A percentile compares a stretch with the other conserved stretches of the same genome.
phyloP scores from a whole-genome alignment of 1,140 invertebrate species.

The Frieseomelitta varia region DNA sequence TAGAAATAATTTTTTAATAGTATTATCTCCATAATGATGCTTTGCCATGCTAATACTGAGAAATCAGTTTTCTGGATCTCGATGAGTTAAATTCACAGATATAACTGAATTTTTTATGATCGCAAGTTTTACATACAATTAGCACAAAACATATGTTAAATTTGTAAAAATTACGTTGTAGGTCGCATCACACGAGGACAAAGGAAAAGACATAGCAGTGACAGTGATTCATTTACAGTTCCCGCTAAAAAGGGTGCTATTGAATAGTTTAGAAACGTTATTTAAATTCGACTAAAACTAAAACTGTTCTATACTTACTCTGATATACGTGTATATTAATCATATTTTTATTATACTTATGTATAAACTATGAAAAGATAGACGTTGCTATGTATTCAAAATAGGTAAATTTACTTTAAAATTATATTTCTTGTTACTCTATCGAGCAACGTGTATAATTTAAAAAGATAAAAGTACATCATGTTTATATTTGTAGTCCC shows the following conservation, averaged over 20 bases:
- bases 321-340: conserved; percentile 34
- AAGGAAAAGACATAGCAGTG: conserved; percentile 56
- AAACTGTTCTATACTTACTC: conserved; percentile 28
- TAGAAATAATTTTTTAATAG: conserved; percentile 30
- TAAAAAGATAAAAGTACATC: conserved; percentile 53
- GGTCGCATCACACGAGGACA: conserved; percentile 52
- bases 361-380: conserved; percentile 39
- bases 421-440: conserved; percentile 25
- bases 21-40: conserved; percentile 73
- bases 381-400: conserved; percentile 20
- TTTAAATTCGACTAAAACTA: conserved; percentile 14
- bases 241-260: conserved; percentile 49
- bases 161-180: conserved; percentile 26
- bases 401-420: background rate
- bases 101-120: conserved; percentile 58
- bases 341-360: conserved; percentile 45
- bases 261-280: conserved; percentile 26
- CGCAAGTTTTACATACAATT: background rate
- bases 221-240: conserved; percentile 21
- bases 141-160: background rate
- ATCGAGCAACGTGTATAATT: conserved; percentile 42
- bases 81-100: conserved; percentile 77
- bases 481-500: conserved; percentile 53
- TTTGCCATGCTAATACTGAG: conserved; percentile 83
- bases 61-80: conserved; percentile 76